Base-by-base conservation (phyloP, 2,888 invertebrate genomes). In the Poecilus cupreus region DNA sequence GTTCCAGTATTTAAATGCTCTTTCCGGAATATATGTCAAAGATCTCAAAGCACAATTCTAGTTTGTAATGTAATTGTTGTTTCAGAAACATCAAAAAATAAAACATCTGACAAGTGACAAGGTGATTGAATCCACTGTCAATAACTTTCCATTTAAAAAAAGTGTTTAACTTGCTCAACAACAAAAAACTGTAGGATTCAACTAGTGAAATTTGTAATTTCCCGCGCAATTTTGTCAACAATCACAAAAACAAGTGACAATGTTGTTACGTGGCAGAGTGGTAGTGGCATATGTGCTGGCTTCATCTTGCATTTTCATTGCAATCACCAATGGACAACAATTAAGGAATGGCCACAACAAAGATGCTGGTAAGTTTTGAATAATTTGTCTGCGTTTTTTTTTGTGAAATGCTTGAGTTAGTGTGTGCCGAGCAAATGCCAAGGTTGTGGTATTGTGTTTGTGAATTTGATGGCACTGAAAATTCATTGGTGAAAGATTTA, bases 281-380 rank as follows among this genome's bases (percentile, higher is more conserved):
- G 81, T 81, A 18, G 81, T 81, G 32, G 81, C 81, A 11, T 81
- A 81, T 18, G 81, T 81, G 20, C 43, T 81, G 54, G 81, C 81
- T 8, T 81, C 81, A 1, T 75, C 57, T 43, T 81, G 81, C 51
- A 75, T 75, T 57, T 81, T 81, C 24, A 81, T 81, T 32, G 57
- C 75, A 20, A 75, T 81, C 20, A 81, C 79, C 39, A 22, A 74
- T 74, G 82, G 80, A 70, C 82, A 83, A 39, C 75, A 81, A 60
- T 26, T 82, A 43, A 77, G 82, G 22, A 82, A 82, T 77, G 82
- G 82, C 43, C 82, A 82, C 64, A 79, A 81, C 20, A 82, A 83
- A 39, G 68, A 82, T 74, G 81, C 81, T 24, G 83, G 83, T 83
- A 72, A 78, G 83, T 83, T 68, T 18, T 49, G 11, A 20, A 54